A percentile compares a stretch with the other conserved stretches of the same genome.
These are phyloP conservation scores for Oreotrochilus melanogaster DNA, from an alignment of 2,113 vertebrate genomes.

Conservation along the genomic window DNA sequence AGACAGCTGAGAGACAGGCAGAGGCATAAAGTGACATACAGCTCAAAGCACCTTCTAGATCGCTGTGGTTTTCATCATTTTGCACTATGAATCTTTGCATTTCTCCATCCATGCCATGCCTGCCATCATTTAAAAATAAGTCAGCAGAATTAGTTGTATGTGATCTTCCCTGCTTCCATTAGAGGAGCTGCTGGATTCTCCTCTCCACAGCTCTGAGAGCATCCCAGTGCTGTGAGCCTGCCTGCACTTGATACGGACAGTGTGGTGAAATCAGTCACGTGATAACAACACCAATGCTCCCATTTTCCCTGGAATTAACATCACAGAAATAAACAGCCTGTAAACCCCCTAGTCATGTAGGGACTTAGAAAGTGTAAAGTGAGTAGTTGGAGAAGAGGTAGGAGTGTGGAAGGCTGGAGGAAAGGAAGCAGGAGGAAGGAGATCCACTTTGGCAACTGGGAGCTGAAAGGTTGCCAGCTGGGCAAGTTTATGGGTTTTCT, in stretches of 20 bases:
- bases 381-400: background rate
- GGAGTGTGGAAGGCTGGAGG: background rate
- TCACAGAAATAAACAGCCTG: background rate
- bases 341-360: constrained; percentile 16
- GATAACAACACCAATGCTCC: background rate
- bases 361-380: background rate
- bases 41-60: background rate
- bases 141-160: background rate
- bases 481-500: background rate
- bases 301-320: background rate
- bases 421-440: background rate
- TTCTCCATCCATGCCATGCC: background rate
- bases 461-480: background rate
- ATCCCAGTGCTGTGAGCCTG: background rate
- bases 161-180: background rate
- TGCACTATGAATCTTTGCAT: background rate
- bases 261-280: background rate
- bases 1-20: background rate
- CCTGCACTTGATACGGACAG: accelerated
- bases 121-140: background rate
- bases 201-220: background rate
- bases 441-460: background rate
- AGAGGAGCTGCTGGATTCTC: background rate
- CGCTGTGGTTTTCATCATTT: background rate
- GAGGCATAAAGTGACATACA: background rate